A percentile compares a stretch with the other conserved stretches of the same genome.
phyloP scores from a whole-genome alignment of 2,113 vertebrate species.

The Excalfactoria chinensis region DNA sequence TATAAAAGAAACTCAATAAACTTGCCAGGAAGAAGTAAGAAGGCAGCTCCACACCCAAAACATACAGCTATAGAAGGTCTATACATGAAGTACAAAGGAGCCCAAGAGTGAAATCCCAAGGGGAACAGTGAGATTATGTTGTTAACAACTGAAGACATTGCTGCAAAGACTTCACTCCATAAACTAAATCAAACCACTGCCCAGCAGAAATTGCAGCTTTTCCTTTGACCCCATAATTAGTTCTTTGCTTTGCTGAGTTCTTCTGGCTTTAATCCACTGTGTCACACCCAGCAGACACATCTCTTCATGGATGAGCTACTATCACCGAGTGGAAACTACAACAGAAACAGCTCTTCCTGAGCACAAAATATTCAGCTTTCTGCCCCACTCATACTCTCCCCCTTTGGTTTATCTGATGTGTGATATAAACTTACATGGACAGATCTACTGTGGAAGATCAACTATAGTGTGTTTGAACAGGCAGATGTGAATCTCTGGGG shows the following conservation, averaged over 20 bases:
- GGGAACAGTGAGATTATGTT: background rate
- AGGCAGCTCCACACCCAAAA: background rate
- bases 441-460: background rate
- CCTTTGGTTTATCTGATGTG: background rate
- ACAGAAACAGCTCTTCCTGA: background rate
- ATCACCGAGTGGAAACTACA: background rate
- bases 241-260: background rate
- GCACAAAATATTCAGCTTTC: background rate
- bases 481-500: background rate
- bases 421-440: background rate
- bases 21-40: background rate
- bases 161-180: accelerated
- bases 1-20: background rate
- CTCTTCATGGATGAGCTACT: accelerated
- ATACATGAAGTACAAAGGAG: background rate
- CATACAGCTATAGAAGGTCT: background rate
- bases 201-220: background rate
- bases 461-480: background rate
- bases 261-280: background rate
- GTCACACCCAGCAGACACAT: background rate
- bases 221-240: background rate
- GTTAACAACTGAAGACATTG: accelerated
- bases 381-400: background rate
- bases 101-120: background rate
- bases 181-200: background rate